Percentiles rank a stretch among this genome's conserved stretches.
Evolutionary conservation across 2,888 invertebrate species (phyloP).

Genomic region (Epinotia ramella): DNA sequence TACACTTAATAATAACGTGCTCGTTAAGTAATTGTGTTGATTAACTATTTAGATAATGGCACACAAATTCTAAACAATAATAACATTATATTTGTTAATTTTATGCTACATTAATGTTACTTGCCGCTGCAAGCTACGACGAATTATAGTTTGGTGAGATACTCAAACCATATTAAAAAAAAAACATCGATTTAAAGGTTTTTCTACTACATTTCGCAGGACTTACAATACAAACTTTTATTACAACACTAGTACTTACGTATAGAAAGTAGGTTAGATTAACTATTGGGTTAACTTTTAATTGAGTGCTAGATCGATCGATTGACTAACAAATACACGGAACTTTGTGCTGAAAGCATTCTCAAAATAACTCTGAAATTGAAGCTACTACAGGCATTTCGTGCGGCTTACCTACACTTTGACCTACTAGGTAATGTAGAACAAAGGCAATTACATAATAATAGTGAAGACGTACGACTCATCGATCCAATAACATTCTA

Average conservation of each 20-base stretch:
- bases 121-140: not conserved
- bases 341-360: not conserved
- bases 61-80: constrained; percentile 5
- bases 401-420: constrained; percentile 8
- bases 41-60: constrained; percentile 21
- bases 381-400: not conserved
- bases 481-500: constrained; percentile 20
- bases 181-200: too few relatives aligned
- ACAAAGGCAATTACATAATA: constrained; percentile 15
- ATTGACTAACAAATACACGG: not conserved
- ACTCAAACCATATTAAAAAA: too few relatives aligned
- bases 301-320: constrained; percentile 4
- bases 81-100: not conserved
- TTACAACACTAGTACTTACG: not conserved
- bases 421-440: constrained; percentile 26
- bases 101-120: not conserved
- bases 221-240: not conserved
- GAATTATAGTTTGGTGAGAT: not conserved
- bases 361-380: constrained; percentile 12
- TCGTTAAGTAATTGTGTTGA: constrained; percentile 28
- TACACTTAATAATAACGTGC: constrained; percentile 18
- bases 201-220: too few relatives aligned
- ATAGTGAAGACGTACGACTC: constrained; percentile 12
- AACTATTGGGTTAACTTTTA: not conserved
- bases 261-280: not conserved